Evolutionary conservation across 2,888 invertebrate genomes (phyloP).

Genomic region (Mactromeris polynyma): DNA sequence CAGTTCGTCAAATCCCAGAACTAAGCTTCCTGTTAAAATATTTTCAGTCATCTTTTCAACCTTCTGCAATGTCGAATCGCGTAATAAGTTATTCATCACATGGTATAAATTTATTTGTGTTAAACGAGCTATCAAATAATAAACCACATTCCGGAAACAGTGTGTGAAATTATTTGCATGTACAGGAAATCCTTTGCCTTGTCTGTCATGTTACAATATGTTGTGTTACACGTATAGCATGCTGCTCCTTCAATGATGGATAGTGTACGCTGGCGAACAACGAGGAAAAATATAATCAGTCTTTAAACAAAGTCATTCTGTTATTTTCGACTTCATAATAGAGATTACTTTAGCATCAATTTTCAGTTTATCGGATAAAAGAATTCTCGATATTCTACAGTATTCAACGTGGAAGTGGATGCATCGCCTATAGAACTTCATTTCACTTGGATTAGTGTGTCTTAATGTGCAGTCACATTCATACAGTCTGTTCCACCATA

Average conservation of each 20-base stretch:
- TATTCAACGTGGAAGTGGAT: conserved; percentile 51
- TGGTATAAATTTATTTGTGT: not conserved
- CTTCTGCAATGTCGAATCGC: not conserved
- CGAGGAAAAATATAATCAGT: conserved; percentile 41
- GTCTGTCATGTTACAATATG: not conserved
- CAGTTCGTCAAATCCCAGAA: no score
- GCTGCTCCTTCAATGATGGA: not conserved
- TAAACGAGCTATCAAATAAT: not conserved
- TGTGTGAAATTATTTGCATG: not conserved
- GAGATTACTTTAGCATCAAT: conserved; percentile 59
- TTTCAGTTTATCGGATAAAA: conserved; percentile 64
- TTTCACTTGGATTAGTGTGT: conserved; percentile 52
- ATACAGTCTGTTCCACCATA: not conserved
- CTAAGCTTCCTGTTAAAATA: no score
- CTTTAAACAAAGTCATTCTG: conserved; percentile 51
- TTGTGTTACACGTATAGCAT: not conserved
- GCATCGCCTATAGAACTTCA: conserved; percentile 42
- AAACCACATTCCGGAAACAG: not conserved
- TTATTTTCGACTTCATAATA: conserved; percentile 56
- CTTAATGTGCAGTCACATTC: conserved; percentile 38
- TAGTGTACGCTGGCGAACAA: not conserved
- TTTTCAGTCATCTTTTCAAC: not conserved
- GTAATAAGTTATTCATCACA: not conserved
- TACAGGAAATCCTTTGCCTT: not conserved
- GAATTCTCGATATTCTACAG: conserved; percentile 53